These are phyloP conservation scores for Apeltes quadracus DNA, from an alignment of 2,113 vertebrate species.

Conservation along the genomic window DNA sequence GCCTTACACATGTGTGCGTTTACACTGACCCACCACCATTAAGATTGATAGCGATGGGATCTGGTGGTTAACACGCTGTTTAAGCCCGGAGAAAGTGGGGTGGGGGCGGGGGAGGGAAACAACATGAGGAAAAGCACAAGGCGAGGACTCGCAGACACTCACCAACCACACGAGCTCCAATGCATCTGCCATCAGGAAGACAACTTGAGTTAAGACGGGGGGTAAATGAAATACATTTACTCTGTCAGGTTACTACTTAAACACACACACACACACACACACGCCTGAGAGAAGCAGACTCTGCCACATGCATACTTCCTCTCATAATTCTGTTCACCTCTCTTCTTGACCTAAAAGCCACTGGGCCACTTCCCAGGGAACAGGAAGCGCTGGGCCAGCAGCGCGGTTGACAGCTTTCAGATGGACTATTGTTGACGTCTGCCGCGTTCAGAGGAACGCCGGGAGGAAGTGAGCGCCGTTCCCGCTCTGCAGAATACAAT, in stretches of 20 bases:
- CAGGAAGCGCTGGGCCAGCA: conserved; percentile 67
- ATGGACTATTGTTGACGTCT: conserved; percentile 67
- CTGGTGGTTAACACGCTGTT: conserved; percentile 81
- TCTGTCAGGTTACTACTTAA: conserved; percentile 77
- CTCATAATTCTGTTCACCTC: conserved; percentile 81
- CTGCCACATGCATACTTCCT: conserved; percentile 79
- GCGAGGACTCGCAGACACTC: conserved; percentile 74
- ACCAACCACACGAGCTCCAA: conserved; percentile 68
- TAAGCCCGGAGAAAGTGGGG: conserved; percentile 55
- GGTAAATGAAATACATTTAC: conserved; percentile 72
- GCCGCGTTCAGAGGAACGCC: conserved; percentile 61
- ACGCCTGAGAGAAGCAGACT: conserved; percentile 79
- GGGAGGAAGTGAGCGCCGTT: conserved; percentile 58
- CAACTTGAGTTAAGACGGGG: conserved; percentile 67
- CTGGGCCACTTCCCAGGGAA: conserved; percentile 75
- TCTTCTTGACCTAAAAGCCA: conserved; percentile 78
- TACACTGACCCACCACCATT: conserved; percentile 70
- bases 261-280: too few species aligned
- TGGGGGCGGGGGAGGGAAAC: conserved; percentile 46
- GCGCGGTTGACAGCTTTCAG: conserved; percentile 70
- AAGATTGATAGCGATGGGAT: conserved; percentile 81
- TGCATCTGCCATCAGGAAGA: conserved; percentile 76
- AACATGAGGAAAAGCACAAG: conserved; percentile 72
- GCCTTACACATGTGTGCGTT: conserved; percentile 77
- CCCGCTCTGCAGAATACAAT: conserved; percentile 62